Percentiles rank a stretch among this genome's conserved stretches.
These are phyloP conservation scores for Cosmorhoe ocellata DNA, from an alignment of 2,888 invertebrate genomes.

Conservation along the genomic window DNA sequence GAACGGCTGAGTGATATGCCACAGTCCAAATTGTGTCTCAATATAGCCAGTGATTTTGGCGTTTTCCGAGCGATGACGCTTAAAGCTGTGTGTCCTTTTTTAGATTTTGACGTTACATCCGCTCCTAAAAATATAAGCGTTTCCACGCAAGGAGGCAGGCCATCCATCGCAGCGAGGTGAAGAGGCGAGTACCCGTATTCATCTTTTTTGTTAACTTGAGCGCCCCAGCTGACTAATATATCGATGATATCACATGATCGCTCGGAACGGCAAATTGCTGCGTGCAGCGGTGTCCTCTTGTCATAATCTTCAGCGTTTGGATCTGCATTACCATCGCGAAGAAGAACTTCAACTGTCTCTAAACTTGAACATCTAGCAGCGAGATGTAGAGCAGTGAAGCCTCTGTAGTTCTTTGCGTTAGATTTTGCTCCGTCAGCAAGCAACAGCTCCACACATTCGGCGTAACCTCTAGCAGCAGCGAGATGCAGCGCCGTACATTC, in stretches of 20 bases:
- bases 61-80: constrained; percentile 93
- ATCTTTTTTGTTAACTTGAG: constrained; percentile 91
- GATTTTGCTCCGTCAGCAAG: constrained; percentile 90
- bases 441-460: constrained; percentile 90
- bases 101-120: constrained; percentile 93
- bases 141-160: constrained; percentile 91
- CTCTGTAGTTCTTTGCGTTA: constrained; percentile 88
- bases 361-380: constrained; percentile 90
- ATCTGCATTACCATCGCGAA: constrained; percentile 89
- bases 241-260: constrained; percentile 91
- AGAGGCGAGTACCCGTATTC: constrained; percentile 92
- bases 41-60: constrained; percentile 90
- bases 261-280: constrained; percentile 90
- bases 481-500: constrained; percentile 91
- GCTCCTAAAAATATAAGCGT: constrained; percentile 91
- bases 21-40: constrained; percentile 89
- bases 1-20: constrained; percentile 89
- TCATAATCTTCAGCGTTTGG: constrained; percentile 91
- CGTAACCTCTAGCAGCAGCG: constrained; percentile 93
- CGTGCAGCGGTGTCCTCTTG: constrained; percentile 90
- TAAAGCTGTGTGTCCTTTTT: constrained; percentile 91
- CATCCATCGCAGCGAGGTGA: constrained; percentile 92
- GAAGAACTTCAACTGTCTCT: constrained; percentile 89
- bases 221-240: constrained; percentile 89
- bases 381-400: constrained; percentile 93